Evolutionary conservation across 2,113 vertebrate species (phyloP).

Genomic region (Paraplagusia blochii): DNA sequence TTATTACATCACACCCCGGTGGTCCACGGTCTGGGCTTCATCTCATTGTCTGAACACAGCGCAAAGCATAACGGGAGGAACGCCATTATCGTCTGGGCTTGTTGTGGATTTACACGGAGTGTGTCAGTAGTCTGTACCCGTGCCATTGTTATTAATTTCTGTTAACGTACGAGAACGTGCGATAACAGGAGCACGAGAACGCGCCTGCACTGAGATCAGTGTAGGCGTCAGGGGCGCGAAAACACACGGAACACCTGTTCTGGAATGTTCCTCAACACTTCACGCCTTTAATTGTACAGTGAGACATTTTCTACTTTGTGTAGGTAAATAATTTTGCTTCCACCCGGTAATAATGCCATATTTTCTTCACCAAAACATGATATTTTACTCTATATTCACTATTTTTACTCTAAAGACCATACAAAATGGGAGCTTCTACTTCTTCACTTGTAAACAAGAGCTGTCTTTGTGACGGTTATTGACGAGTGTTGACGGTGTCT

Average conservation of each 20-base stretch:
- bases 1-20: conserved; percentile 17
- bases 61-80: neutral
- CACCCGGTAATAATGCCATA: too few species aligned
- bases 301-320: too few species aligned
- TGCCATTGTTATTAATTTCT: conserved; percentile 2
- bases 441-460: conserved; percentile 43
- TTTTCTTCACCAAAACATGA: too few species aligned
- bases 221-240: conserved; percentile 12
- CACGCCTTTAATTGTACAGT: too few species aligned
- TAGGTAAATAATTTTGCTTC: too few species aligned
- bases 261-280: too few species aligned
- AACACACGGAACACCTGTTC: too few species aligned
- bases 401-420: neutral
- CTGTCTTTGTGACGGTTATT: conserved; percentile 52
- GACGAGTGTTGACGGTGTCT: conserved; percentile 52
- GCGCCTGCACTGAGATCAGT: conserved; percentile 16
- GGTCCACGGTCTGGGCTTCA: conserved; percentile 6
- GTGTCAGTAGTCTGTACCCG: neutral
- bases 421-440: conserved; percentile 28
- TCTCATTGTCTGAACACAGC: conserved; percentile 8
- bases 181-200: conserved; percentile 13
- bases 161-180: neutral
- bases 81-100: too few species aligned
- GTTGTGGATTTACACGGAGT: neutral
- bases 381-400: too few species aligned